phyloP scores from a whole-genome alignment of 2,797 vertebrate species.

The Mus spretus region DNA sequence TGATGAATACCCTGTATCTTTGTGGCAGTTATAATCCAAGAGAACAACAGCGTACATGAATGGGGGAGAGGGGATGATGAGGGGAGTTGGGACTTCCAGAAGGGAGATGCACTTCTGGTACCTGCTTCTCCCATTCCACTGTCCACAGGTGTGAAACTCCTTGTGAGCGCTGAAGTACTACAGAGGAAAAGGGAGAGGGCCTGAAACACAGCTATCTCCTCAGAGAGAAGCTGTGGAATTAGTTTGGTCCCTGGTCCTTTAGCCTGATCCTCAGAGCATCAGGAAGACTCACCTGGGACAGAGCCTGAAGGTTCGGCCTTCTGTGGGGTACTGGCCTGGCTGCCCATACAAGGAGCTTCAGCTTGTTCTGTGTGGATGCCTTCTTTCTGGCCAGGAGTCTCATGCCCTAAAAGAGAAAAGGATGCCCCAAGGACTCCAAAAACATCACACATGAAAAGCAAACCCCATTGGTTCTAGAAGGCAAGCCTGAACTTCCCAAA shows the following conservation, averaged over 20 bases:
- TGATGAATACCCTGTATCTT: not conserved
- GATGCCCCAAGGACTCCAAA: not conserved
- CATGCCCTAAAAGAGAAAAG: conserved; percentile 25
- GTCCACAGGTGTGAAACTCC: not conserved
- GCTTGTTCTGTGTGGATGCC: not conserved
- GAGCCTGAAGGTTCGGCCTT: conserved; percentile 8
- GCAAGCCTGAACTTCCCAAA: conserved; percentile 15
- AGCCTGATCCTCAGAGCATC: not conserved
- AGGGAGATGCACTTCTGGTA: not conserved
- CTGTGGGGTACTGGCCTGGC: not conserved
- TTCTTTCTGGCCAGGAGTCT: conserved; percentile 61
- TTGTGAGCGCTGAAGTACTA: not conserved
- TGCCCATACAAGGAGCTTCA: conserved; percentile 49
- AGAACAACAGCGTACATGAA: not conserved
- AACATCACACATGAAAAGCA: conserved; percentile 1
- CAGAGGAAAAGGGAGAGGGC: not conserved
- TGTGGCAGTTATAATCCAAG: not conserved
- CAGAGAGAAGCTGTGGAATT: not conserved
- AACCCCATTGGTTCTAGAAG: not conserved
- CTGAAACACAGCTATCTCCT: not conserved
- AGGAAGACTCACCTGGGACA: conserved; percentile 81
- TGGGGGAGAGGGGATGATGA: too few species aligned
- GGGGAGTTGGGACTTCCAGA: not conserved
- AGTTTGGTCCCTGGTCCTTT: not conserved
- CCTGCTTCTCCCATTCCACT: not conserved